phyloP scores from a whole-genome alignment of 35 echinoderm and acorn worm species.

The Amphiura filiformis region DNA sequence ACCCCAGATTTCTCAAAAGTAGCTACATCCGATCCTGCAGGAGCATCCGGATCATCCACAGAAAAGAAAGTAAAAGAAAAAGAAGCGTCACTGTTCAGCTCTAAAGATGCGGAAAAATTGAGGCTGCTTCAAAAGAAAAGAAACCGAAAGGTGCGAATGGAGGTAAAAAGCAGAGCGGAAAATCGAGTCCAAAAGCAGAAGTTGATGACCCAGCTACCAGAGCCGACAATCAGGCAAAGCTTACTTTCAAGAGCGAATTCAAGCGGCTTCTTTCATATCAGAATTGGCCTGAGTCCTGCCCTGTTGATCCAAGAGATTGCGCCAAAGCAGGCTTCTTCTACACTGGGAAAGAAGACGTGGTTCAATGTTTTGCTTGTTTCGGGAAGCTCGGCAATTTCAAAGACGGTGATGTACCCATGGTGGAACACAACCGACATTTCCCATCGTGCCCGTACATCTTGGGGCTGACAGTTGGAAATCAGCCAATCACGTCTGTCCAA shows the following conservation, averaged over 20 bases:
- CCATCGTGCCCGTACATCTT: conserved; percentile 73
- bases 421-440: conserved; percentile 62
- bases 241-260: conserved; percentile 55
- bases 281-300: conserved; percentile 62
- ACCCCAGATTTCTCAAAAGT: conserved; percentile 13
- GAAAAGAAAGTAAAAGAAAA: conserved; percentile 40
- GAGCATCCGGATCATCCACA: conserved; percentile 7
- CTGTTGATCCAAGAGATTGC: conserved; percentile 52
- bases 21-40: not conserved
- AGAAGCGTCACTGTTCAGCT: conserved; percentile 31
- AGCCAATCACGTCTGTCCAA: conserved; percentile 47
- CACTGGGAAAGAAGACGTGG: conserved; percentile 35
- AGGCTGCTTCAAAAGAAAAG: conserved; percentile 18
- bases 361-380: conserved; percentile 93
- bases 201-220: not conserved
- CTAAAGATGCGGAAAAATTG: conserved; percentile 24
- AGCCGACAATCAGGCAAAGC: conserved; percentile 20
- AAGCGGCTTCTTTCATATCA: conserved; percentile 75
- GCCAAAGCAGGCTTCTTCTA: conserved; percentile 87
- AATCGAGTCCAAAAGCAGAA: not conserved
- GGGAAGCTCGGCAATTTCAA: conserved; percentile 76
- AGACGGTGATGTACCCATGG: conserved; percentile 52
- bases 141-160: conserved; percentile 4
- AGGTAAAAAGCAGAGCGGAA: not conserved
- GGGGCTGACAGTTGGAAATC: conserved; percentile 66